A percentile compares a stretch with the other conserved stretches of the same genome.
phyloP scores from a whole-genome alignment of 2,888 invertebrate species.

The Pantelozetes paolii region DNA sequence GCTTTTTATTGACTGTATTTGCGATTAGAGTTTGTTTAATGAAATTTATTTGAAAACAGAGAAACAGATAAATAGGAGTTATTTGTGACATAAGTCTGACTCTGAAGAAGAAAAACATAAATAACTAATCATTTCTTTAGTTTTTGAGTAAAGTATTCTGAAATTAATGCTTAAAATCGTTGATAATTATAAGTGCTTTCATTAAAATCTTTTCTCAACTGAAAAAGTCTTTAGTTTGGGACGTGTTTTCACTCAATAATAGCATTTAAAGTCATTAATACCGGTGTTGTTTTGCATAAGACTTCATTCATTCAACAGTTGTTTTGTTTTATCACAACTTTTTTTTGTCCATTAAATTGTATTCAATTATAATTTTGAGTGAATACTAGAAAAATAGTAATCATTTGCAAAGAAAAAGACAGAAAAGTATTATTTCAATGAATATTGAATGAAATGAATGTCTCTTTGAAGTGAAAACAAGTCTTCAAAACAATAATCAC shows the following conservation, averaged over 20 bases:
- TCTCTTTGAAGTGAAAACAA: not conserved
- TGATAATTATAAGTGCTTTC: no score
- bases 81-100: no score
- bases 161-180: no score
- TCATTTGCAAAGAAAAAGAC: not conserved
- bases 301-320: not conserved
- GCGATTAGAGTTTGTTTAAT: not conserved
- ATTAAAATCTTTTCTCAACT: no score
- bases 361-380: not conserved
- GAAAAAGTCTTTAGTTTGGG: no score
- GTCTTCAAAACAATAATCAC: not conserved
- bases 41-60: not conserved
- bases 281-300: no score
- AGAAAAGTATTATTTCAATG: slow-evolving; percentile 3
- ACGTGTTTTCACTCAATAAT: no score
- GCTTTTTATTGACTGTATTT: not conserved
- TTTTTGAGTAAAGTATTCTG: no score
- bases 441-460: not conserved
- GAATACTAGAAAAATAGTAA: not conserved
- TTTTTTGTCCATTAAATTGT: slow-evolving; percentile 1
- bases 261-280: not conserved
- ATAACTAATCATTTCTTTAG: no score
- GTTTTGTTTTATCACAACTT: not conserved
- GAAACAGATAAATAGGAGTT: not conserved
- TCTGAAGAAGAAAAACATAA: no score